Evolutionary conservation across 2,113 vertebrate genomes (phyloP), one percentile per base, ranked within the genome.

Genomic region (Pao palembangensis): DNA sequence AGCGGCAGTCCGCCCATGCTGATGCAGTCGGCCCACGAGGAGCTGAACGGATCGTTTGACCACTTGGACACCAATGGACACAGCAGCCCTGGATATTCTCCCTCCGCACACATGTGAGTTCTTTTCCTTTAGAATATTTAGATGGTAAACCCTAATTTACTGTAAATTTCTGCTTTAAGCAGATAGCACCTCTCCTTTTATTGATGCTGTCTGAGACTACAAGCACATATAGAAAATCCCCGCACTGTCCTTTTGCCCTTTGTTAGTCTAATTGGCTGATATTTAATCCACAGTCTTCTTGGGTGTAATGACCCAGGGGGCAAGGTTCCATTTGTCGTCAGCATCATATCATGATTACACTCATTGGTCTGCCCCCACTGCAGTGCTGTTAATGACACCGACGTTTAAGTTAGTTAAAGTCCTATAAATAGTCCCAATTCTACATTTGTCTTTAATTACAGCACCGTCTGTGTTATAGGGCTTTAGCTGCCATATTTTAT

Each of bases 51-150:
- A 78, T 92, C 94, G 1, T 81, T 98, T 81, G 96, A 99, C 82
- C 97, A 98, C 91, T 92, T 98, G 75, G 95, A 99, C 93, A 98
- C 94, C 88, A 98, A 99, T 77, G 96, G 95, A 84, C 96, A 98
- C 77, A 90, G 93, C 91, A 99, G 95, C 90, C 94, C 95, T 0
- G 93, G 94, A 69, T 98, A 97, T 88, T 99, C 97, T 38, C 96
- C 96, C 59, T 94, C 94, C 72, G 92, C 91, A 82, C 95, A 98
- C 90, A 94, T 98, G 96, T 99, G 86, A 96, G 97, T 58, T 41
- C 5, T 11, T 3, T 8, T 34, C 15, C 28, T 11, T 1, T 17
- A 31, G 23, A 3, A 38, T 38, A 12, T 38, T 4, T 38, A 3
- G 8, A 38, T 38, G 34, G 34, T 2, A 10, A 38, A 12, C 2